Conservation (phyloP, 2,797 vertebrate genomes). For the Hoplostethus atlanticus region DNA sequence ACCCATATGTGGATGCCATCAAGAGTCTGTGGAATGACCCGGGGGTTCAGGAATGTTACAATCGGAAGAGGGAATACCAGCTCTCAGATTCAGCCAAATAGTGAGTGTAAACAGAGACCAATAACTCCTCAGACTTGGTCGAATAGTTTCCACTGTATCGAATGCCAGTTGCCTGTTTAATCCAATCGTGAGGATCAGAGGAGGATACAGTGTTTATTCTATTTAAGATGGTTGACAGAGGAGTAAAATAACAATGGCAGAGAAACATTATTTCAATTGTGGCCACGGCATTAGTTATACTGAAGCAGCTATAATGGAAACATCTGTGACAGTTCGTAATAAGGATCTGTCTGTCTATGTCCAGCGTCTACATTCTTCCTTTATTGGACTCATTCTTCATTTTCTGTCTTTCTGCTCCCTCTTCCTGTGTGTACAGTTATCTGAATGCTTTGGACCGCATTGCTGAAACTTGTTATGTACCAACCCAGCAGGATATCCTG, state of each 20-base stretch:
- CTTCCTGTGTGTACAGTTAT: constrained; percentile 78
- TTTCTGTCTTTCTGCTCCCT: constrained; percentile 17
- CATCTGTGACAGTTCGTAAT: neutral
- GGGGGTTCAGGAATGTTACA: constrained; percentile 95
- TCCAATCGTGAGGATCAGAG: neutral
- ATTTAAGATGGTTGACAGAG: constrained; percentile 41
- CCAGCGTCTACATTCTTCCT: neutral
- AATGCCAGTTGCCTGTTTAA: constrained; percentile 38
- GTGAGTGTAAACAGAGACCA: constrained; percentile 85
- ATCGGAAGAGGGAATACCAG: constrained; percentile 95
- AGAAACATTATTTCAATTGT: constrained; percentile 1
- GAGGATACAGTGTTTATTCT: constrained; percentile 23
- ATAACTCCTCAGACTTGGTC: constrained; percentile 22
- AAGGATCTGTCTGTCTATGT: neutral
- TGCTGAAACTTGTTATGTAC: constrained; percentile 80
- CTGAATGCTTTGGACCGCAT: constrained; percentile 87
- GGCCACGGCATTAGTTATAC: neutral
- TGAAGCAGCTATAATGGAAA: constrained; percentile 14
- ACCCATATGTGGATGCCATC: constrained; percentile 92
- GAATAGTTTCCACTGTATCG: constrained; percentile 56
- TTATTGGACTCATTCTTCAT: neutral
- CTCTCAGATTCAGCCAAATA: constrained; percentile 98
- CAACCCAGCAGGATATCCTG: constrained; percentile 89
- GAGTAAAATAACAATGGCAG: constrained; percentile 5
- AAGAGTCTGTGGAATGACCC: constrained; percentile 95